Evolutionary conservation across 2,113 vertebrate genomes (phyloP).

Genomic region (Dipodomys merriami): DNA sequence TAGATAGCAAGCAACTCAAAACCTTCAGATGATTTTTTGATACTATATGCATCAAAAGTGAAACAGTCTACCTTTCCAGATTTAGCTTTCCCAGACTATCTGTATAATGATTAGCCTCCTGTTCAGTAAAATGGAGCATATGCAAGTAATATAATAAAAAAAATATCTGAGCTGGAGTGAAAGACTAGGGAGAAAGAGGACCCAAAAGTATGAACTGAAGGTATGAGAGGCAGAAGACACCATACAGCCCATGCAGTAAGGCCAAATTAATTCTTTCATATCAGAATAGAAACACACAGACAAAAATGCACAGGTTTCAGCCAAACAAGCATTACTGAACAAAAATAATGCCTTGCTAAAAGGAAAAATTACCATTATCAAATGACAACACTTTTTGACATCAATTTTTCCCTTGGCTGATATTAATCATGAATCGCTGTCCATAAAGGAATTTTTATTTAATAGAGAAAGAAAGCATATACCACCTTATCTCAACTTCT

Average conservation of each 20-base stretch:
- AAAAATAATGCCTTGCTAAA: constrained; percentile 66
- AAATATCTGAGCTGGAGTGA: not conserved
- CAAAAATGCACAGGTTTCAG: constrained; percentile 59
- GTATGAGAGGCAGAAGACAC: not conserved
- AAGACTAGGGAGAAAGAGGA: not conserved
- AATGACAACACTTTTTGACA: constrained; percentile 60
- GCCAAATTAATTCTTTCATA: constrained; percentile 47
- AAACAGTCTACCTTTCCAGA: constrained; percentile 17
- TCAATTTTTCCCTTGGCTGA: constrained; percentile 29
- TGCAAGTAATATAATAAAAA: constrained; percentile 11
- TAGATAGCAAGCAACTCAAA: constrained; percentile 54
- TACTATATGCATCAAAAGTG: not conserved
- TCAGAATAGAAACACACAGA: constrained; percentile 50
- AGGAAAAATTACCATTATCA: constrained; percentile 62
- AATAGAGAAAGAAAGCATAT: constrained; percentile 57
- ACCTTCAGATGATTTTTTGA: constrained; percentile 25
- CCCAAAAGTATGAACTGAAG: constrained; percentile 46
- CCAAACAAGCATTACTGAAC: constrained; percentile 36
- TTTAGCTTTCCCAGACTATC: constrained; percentile 37
- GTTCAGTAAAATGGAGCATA: not conserved
- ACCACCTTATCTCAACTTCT: constrained; percentile 42
- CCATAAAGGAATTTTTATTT: constrained; percentile 53
- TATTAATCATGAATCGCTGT: constrained; percentile 55
- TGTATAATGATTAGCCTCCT: not conserved
- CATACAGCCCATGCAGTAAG: not conserved